Evolutionary conservation across 2,113 vertebrate species (phyloP).

Genomic region (Callocephalon fimbriatum): DNA sequence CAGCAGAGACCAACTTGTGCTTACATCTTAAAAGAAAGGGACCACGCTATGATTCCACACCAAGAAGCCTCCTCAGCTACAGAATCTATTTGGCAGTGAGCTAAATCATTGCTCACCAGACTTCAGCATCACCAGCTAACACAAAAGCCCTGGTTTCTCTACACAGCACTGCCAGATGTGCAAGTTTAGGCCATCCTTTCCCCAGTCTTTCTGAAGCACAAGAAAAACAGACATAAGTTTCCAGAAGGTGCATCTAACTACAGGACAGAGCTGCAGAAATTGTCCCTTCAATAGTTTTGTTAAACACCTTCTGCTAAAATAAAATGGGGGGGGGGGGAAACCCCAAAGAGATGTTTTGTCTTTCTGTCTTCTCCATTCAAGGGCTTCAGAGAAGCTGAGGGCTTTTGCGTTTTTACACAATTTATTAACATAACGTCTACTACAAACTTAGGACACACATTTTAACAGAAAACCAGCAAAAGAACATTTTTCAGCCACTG

Average conservation of each 20-base stretch:
- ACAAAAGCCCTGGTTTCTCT: background rate
- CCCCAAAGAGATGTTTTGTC: background rate
- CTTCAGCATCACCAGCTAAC: background rate
- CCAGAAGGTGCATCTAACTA: background rate
- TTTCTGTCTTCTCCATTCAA: background rate
- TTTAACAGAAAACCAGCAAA: background rate
- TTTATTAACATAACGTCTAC: background rate
- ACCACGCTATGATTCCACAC: background rate
- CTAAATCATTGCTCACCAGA: background rate
- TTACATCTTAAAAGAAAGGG: background rate
- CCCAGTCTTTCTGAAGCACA: background rate
- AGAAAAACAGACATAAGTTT: rapidly evolving
- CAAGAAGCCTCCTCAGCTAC: background rate
- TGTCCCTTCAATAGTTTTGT: background rate
- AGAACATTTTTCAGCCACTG: background rate
- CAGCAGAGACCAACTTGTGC: background rate
- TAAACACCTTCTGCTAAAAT: background rate
- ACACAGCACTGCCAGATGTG: background rate
- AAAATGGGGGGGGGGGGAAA: rapidly evolving
- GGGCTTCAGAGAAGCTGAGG: background rate
- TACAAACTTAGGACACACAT: background rate
- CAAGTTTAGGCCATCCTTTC: background rate
- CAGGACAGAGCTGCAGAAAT: background rate
- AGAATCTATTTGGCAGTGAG: background rate
- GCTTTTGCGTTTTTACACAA: background rate